Evolutionary conservation across 1,140 invertebrate genomes (phyloP).

Genomic region (Microplitis demolitor): DNA sequence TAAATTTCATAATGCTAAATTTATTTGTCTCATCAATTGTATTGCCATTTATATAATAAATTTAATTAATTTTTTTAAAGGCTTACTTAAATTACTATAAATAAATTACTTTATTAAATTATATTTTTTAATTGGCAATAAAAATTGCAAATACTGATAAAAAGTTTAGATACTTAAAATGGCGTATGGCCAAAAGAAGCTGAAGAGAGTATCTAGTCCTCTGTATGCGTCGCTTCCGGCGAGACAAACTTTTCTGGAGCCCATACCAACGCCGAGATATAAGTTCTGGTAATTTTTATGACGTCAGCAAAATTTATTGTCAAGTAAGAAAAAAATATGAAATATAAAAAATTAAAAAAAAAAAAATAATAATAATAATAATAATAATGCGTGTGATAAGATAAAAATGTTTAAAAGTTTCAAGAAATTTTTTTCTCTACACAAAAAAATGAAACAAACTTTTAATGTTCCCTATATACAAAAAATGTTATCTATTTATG

Average conservation of each 20-base stretch:
- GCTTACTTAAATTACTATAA: not conserved
- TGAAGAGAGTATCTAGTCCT: not conserved
- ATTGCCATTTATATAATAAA: too few species aligned
- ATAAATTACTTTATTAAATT: not conserved
- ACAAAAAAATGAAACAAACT: too few species aligned
- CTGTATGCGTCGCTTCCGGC: conserved; percentile 2
- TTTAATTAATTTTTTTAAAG: not conserved
- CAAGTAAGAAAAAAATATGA: not conserved
- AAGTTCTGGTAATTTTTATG: conserved; percentile 14
- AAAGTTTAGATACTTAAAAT: conserved; percentile 2
- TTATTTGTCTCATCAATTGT: too few species aligned
- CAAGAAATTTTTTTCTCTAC: not conserved
- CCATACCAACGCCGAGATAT: not conserved
- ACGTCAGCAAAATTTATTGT: conserved; percentile 1
- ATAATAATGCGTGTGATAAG: not conserved
- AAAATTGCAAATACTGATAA: not conserved
- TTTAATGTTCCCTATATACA: too few species aligned
- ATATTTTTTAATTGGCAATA: not conserved
- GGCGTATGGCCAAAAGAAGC: conserved; percentile 4
- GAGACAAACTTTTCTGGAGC: not conserved
- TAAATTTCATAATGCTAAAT: too few species aligned
- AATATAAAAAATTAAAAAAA: not conserved
- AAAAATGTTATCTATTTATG: too few species aligned
- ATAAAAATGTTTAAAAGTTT: not conserved
- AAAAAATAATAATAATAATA: too few species aligned